Conservation (phyloP, 2,113 vertebrate genomes). For the Myotis brandtii region DNA sequence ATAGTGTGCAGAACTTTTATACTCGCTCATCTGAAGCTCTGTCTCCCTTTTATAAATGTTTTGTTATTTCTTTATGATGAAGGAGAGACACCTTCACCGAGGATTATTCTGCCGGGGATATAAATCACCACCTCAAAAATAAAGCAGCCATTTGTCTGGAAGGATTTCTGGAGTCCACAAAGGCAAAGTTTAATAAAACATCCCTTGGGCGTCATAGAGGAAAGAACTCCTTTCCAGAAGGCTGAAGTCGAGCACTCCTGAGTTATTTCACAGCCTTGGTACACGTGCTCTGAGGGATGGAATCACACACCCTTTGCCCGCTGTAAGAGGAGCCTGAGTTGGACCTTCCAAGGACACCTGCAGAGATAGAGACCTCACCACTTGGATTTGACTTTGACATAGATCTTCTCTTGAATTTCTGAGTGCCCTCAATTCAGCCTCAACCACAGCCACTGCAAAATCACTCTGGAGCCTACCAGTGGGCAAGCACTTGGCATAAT, state of each 20-base stretch:
- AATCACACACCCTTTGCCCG: too few relatives aligned
- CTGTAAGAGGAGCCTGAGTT: not conserved
- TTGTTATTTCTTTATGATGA: slow-evolving; percentile 58
- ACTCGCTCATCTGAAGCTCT: slow-evolving; percentile 62
- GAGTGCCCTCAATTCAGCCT: not conserved
- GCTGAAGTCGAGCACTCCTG: not conserved
- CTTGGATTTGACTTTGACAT: not conserved
- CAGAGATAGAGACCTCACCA: not conserved
- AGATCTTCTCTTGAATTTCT: not conserved
- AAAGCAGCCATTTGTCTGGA: slow-evolving; percentile 49
- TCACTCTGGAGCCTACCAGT: not conserved
- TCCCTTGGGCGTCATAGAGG: not conserved
- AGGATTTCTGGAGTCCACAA: slow-evolving; percentile 57
- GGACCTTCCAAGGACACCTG: not conserved
- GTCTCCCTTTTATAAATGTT: slow-evolving; percentile 69
- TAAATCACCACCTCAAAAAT: slow-evolving; percentile 74
- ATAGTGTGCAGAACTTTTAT: slow-evolving; percentile 59
- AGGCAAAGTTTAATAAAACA: slow-evolving; percentile 62
- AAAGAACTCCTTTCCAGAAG: slow-evolving; percentile 55
- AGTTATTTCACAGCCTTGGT: not conserved
- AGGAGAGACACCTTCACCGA: slow-evolving; percentile 69
- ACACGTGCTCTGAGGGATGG: fast-evolving
- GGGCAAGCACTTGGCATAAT: not conserved
- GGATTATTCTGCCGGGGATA: slow-evolving; percentile 66
- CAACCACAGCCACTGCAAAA: not conserved